Conservation (phyloP, 2,113 vertebrate genomes). For the Rhizomys pruinosus region DNA sequence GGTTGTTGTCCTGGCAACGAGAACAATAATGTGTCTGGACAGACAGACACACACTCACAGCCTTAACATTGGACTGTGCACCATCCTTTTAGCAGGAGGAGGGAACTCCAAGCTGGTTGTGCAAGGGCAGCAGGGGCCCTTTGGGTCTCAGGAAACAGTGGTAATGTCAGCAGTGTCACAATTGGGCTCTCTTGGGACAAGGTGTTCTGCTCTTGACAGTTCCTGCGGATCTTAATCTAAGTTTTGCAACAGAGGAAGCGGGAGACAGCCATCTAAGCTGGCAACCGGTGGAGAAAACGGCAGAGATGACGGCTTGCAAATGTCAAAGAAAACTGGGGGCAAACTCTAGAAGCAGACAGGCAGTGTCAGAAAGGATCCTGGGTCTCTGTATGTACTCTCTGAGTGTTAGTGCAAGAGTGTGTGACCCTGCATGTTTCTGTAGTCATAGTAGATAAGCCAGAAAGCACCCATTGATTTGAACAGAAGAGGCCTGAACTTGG, state of each 20-base stretch:
- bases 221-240: slow-evolving; percentile 76
- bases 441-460: not conserved
- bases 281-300: not conserved
- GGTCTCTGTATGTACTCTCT: not conserved
- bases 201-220: slow-evolving; percentile 80
- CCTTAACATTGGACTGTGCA: no score
- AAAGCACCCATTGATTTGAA: not conserved
- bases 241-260: slow-evolving; percentile 73
- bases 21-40: not conserved
- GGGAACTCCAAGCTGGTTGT: slow-evolving; percentile 68
- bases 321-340: not conserved
- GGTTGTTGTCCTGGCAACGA: no score
- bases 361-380: not conserved
- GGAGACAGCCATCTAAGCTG: slow-evolving; percentile 51
- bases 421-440: not conserved
- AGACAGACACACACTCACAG: accelerated
- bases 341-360: not conserved
- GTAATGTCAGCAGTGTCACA: slow-evolving; percentile 75
- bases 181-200: slow-evolving; percentile 78
- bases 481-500: slow-evolving; percentile 39
- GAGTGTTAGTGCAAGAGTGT: no score
- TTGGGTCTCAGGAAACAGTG: slow-evolving; percentile 70
- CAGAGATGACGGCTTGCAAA: not conserved
- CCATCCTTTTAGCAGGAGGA: slow-evolving; percentile 36
- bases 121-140: slow-evolving; percentile 52